Base-by-base conservation (phyloP, 2,113 vertebrate genomes). In the Chelonoidis abingdonii region DNA sequence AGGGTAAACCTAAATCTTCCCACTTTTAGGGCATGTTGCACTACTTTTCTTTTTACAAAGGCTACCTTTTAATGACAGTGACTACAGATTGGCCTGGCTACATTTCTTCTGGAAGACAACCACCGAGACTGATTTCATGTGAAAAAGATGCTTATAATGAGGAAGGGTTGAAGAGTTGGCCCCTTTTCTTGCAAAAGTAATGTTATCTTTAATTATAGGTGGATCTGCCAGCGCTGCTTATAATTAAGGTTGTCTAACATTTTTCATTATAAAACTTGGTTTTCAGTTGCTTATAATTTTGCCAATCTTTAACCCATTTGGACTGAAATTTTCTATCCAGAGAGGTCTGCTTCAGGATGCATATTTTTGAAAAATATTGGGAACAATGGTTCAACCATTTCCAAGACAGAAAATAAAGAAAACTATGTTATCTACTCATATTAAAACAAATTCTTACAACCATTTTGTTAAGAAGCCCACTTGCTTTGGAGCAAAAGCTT, bases 401-500 rank as follows among this genome's bases (percentile, higher is more conserved):
- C 83, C 90, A 62, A 90, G 54, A 93, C 80, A 1, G 81, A 80
- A 29, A 93, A 89, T 8, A 17, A 69, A 25, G 86, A 79, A 31
- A 53, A 59, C 9, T 13, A 8, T 11, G 52, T 80, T 14, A 3
- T 76, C 84, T 93, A 2, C 1, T n/a, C 53, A 47, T 76, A 80
- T 87, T 38, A 97, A 92, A 54, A 87, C 75, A 59, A 6, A 8
- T 8, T 78, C 21, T 89, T 86, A 87, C 41, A 80, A 56, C 9
- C 8, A 31, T 87, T 90, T 93, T 83, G 62, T 82, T 29, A 84
- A 35, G 5, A 35, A 91, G 3, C 31, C 35, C 62, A n/a, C 31
- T 22, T 76, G 12, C 78, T 96, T 94, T 95, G 87, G 94, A 90
- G 87, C 84, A 44, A 29, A 56, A 62, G 11, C 72, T 82, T 93